These are phyloP conservation scores for Scortum barcoo DNA, from an alignment of 2,113 vertebrate genomes.

Conservation along the genomic window DNA sequence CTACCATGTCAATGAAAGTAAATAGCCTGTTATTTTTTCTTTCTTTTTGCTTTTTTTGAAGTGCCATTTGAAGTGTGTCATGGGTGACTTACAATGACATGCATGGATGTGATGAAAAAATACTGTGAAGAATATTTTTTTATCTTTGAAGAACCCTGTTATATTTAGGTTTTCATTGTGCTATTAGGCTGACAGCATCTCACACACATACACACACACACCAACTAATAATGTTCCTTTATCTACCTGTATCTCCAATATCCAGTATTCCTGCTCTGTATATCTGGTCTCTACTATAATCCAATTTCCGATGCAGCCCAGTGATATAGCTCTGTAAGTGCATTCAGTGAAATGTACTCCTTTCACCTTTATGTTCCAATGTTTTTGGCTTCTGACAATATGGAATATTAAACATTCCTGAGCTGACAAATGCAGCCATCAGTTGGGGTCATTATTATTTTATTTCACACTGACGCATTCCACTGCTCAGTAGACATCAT, in stretches of 20 bases:
- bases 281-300: conserved; percentile 52
- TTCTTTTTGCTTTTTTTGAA: conserved; percentile 48
- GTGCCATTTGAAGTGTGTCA: conserved; percentile 74
- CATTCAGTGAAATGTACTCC: conserved; percentile 72
- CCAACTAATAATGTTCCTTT: conserved; percentile 4
- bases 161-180: conserved; percentile 53
- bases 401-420: conserved; percentile 76
- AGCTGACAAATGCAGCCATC: conserved; percentile 34
- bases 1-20: conserved; percentile 39
- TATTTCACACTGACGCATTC: not conserved
- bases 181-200: conserved; percentile 25
- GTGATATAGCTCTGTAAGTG: conserved; percentile 64
- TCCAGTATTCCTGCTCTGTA: conserved; percentile 62
- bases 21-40: conserved; percentile 8
- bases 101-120: conserved; percentile 77
- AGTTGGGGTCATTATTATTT: conserved; percentile 19
- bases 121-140: conserved; percentile 74
- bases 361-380: conserved; percentile 65
- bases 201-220: not conserved
- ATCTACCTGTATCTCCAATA: conserved; percentile 49
- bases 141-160: conserved; percentile 63
- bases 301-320: conserved; percentile 55
- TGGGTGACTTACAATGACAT: conserved; percentile 65
- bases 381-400: conserved; percentile 60
- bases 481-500: not conserved